phyloP scores from a whole-genome alignment of 2,888 invertebrate species.

The Labia minor region DNA sequence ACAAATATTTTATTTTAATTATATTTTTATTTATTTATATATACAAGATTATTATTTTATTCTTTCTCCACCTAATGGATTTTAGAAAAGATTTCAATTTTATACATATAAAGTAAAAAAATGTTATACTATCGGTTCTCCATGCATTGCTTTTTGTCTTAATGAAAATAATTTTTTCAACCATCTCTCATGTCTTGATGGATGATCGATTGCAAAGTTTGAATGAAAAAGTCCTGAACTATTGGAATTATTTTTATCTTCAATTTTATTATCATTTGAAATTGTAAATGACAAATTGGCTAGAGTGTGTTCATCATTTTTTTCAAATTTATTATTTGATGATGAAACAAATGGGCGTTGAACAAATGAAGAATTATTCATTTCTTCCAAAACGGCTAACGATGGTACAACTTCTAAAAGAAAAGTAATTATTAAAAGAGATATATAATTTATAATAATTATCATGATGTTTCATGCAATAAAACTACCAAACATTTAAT shows the following conservation, averaged over 20 bases:
- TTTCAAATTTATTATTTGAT: not conserved
- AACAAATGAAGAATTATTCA: constrained; percentile 24
- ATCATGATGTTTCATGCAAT: no score
- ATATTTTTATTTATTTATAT: no score
- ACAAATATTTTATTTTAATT: no score
- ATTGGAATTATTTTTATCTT: not conserved
- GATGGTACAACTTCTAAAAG: not conserved
- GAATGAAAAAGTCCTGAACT: not conserved
- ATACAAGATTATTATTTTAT: no score
- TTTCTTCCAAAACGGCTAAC: constrained; percentile 22
- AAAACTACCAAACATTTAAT: no score
- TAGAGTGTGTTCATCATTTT: not conserved
- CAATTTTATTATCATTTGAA: constrained; percentile 16
- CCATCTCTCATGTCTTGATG: constrained; percentile 28
- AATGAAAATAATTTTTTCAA: constrained; percentile 29
- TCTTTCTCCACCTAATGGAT: no score
- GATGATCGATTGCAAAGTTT: constrained; percentile 16
- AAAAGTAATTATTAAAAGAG: no score
- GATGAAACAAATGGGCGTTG: constrained; percentile 23
- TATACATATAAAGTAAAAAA: no score
- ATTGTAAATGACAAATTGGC: not conserved
- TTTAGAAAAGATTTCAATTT: no score
- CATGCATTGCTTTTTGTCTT: constrained; percentile 27
- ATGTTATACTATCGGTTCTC: constrained; percentile 23
- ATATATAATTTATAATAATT: no score